A percentile compares a stretch with the other conserved stretches of the same genome.
These are phyloP conservation scores for Schlechtendalia chinensis DNA, from an alignment of 1,140 invertebrate genomes.

Conservation along the genomic window DNA sequence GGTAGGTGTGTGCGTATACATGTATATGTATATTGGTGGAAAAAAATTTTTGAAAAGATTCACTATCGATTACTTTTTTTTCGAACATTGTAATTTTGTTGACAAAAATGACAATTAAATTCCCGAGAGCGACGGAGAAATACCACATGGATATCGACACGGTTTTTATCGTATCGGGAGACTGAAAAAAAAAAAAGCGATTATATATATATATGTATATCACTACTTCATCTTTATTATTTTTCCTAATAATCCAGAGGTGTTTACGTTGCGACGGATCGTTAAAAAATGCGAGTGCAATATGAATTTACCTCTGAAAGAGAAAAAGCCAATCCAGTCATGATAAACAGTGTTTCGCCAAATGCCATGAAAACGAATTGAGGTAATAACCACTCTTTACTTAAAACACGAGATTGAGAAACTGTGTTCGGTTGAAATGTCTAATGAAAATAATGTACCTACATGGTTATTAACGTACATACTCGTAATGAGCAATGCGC, in stretches of 20 bases:
- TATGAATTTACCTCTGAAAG: constrained; percentile 62
- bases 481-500: no score
- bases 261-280: no score
- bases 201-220: neutral
- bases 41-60: no score
- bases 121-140: constrained; percentile 58
- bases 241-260: no score
- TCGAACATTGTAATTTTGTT: constrained; percentile 3
- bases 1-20: no score
- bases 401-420: constrained; percentile 53
- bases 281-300: no score
- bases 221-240: no score
- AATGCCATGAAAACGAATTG: constrained; percentile 66
- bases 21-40: no score
- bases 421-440: neutral
- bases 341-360: constrained; percentile 66
- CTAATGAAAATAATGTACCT: no score
- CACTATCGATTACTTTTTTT: neutral
- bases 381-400: constrained; percentile 64
- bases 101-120: constrained; percentile 57
- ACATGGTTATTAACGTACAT: neutral
- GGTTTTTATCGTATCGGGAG: constrained; percentile 54
- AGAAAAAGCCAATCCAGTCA: constrained; percentile 69
- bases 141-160: constrained; percentile 59
- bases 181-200: neutral